A percentile compares a stretch with the other conserved stretches of the same genome.
Evolutionary conservation across 1,140 invertebrate species (phyloP).

Genomic region (Bicyclus anynana): DNA sequence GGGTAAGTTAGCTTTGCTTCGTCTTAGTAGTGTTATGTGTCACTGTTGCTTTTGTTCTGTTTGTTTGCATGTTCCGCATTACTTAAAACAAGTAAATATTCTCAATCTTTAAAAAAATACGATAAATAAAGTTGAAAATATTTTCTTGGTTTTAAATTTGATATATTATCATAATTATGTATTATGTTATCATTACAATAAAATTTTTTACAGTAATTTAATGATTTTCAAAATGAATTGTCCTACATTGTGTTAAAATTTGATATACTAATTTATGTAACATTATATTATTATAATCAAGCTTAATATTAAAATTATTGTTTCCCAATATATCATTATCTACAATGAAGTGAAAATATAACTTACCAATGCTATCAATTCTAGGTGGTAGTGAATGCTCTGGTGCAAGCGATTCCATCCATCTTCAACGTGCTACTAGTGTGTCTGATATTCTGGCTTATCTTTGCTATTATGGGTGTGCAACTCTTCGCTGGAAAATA

Average conservation of each 20-base stretch:
- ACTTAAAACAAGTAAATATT: neutral
- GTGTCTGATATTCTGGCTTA: conserved; percentile 96
- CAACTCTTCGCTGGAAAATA: conserved; percentile 97
- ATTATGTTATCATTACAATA: too few relatives aligned
- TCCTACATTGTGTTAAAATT: too few relatives aligned
- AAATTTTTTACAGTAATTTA: too few relatives aligned
- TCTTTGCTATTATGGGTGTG: conserved; percentile 96
- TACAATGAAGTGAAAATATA: neutral
- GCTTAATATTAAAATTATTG: too few relatives aligned
- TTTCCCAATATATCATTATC: too few relatives aligned
- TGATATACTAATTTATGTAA: neutral
- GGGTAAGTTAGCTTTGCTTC: conserved; percentile 19
- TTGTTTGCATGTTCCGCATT: conserved; percentile 8
- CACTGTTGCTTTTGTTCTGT: conserved; percentile 8
- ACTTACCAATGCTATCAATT: conserved; percentile 13
- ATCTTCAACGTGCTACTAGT: conserved; percentile 97
- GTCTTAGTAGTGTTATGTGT: conserved; percentile 2
- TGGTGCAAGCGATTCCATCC: conserved; percentile 96
- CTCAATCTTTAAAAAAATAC: neutral
- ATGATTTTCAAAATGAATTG: too few relatives aligned
- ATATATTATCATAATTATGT: too few relatives aligned
- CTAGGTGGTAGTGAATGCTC: conserved; percentile 91
- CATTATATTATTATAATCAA: too few relatives aligned
- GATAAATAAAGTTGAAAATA: neutral
- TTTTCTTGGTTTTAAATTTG: neutral